Evolutionary conservation across 2,797 vertebrate species (phyloP), one percentile per base, ranked within the genome.

Genomic region (Pampus argenteus): DNA sequence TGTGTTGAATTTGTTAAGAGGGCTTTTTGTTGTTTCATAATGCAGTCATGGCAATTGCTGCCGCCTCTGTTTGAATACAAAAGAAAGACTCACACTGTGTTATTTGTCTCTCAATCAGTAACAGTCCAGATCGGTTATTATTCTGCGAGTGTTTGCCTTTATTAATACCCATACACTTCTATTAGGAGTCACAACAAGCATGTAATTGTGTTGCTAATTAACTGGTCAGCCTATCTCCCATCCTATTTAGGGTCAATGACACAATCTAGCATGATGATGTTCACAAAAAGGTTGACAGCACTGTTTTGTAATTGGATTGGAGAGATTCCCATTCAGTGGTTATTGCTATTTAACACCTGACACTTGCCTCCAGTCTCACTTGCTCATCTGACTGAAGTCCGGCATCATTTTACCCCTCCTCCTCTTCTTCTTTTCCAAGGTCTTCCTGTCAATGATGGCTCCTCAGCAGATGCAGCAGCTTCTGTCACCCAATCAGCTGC

Each of bases 391-490:
- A 64, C 18, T 59, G 56, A 8, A n/a, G 10, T 40, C 23, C 38
- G 61, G 40, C 47, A 15, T 65, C 31, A 11, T 36, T 48, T 59
- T 2, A 25, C 52, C 29, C 18, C 25, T 54, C 10, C 2, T 63
- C 63, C 47, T 58, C 13, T 1, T 57, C 29, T 58, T 55, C 18
- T 26, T 66, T 95, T 91, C 94, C 69, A 90, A 96, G 91, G 94
- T 96, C 89, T 94, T 96, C 51, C 93, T 96, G 93, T 95, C 96
- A 78, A 96, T 97, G 96, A 97, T 97, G 96, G 95, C 95, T 87
- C 96, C 96, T 82, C 97, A 97, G 92, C 97, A 97, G 89, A 95
- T 96, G 94, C 96, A 97, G 91, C 96, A 96, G 86, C 95, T 97
- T 73, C 95, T 97, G 64, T 85, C 89, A 1, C 76, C 84, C 5